Evolutionary conservation across 2,888 invertebrate species (phyloP), one percentile per base, ranked within the genome.

Genomic region (Micoletzkya japonica): DNA sequence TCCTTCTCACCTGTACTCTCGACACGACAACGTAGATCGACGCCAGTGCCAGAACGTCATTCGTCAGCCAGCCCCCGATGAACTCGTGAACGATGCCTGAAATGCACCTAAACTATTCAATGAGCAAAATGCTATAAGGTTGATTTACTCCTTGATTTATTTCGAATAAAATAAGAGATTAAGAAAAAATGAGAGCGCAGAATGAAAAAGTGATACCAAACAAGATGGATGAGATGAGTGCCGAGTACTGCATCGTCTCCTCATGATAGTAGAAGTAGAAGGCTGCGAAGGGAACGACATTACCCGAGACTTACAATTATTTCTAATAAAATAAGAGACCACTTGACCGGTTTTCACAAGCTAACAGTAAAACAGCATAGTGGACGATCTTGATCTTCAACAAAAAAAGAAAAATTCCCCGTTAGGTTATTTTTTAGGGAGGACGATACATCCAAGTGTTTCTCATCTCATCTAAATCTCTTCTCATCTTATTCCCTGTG

Each of bases 231-330:
- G 72, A 54, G 30, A 73, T 34, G 6, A 78, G 59, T 0, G 78
- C 76, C 0, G 74, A 67, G 49, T 76, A 77, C 63, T 70, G 73
- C 73, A 78, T 75, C n/a, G 75, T 69, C 52, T 76, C 75, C 60
- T 76, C 79, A 59, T 79, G 78, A 56, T 77, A 77, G 49, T 79
- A 79, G 70, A 79, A 76, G 64, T 76, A 75, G 60, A 75, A 77
- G 14, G 78, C 79, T 79, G 60, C 39, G 75, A 70, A 28, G 58
- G 14, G 26, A 17, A 17, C 24, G 24, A 59, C 7, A 10, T 10
- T 20, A 54, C 26, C 17, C 26, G 20, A 26, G 24, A 54, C 24
- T 54, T 54, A 54, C 54, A 24, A 14, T 54, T 24, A 7, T 54
- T 54, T 54, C 26, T 14, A 7, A 54, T 54, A 24, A 24, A 10